Base-by-base conservation (phyloP, 1,140 invertebrate species). In the Leptinotarsa undecemlineata region DNA sequence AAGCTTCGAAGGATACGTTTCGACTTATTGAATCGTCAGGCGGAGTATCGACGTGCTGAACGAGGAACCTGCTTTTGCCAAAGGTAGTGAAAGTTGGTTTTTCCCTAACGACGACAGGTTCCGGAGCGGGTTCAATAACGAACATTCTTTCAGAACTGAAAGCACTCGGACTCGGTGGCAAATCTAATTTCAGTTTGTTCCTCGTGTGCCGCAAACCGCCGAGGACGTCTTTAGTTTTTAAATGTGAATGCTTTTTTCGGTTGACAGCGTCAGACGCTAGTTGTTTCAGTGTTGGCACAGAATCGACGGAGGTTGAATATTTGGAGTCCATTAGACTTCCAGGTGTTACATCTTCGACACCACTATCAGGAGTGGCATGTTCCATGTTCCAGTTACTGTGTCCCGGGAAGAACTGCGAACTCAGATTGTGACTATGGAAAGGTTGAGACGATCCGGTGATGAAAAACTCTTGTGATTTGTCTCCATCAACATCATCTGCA, bases 181-280 rank as follows among this genome's bases (percentile, higher is more conserved):
- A 84, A 84, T 93, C 92, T 5, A 93, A 86, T 81, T 92, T 93
- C 17, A 94, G 86, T 76, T 88, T 88, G 81, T 92, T 90, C 74
- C 92, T 85, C 1, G 92, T 93, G 80, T 94, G 92, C 48, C 92
- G 85, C 15, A 94, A 83, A 21, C 92, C 91, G n/a, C 92, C 92
- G 17, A 93, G 77, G 21, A 68, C 57, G 62, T 81, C 80, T 61
- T 77, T 78, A 23, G 19, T 61, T 70, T 51, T 69, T 23, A 23
- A 51, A 13, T n/a, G 71, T 57, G 74, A 73, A 48, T 71, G 61
- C 57, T 75, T 78, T 26, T 67, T 79, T 69, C 26, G 26, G 80
- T 82, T 81, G 68, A 80, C 71, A 74, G 80, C 68, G 76, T 82
- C 76, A 74, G 81, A 66, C 77, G 82, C 79, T 74, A 82, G 33